These are phyloP conservation scores for Crocidura indochinensis DNA, from an alignment of 2,797 vertebrate species.

Conservation along the genomic window DNA sequence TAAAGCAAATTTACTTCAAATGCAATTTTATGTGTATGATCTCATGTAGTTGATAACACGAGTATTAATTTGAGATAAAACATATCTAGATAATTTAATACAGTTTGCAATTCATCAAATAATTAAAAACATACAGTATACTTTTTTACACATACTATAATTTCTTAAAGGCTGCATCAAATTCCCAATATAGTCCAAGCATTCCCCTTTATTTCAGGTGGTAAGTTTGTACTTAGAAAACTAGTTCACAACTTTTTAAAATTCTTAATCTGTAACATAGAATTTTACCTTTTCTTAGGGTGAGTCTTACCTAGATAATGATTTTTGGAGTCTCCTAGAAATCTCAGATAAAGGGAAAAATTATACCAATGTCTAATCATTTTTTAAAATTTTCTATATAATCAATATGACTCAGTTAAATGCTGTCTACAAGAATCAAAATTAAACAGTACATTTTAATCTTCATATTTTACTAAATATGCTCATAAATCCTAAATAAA, in stretches of 20 bases:
- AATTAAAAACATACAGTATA: too few relatives aligned
- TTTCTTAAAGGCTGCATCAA: background rate
- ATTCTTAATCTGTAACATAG: background rate
- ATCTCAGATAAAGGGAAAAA: background rate
- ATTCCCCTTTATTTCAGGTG: background rate
- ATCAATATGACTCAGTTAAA: background rate
- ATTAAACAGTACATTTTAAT: background rate
- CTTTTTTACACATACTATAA: background rate
- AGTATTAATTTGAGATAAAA: background rate
- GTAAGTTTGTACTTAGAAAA: background rate
- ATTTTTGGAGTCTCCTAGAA: slow-evolving; percentile 23
- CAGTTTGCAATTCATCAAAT: background rate
- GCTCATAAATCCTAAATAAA: too few relatives aligned
- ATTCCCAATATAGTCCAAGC: background rate
- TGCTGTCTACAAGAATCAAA: background rate
- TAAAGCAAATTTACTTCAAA: background rate
- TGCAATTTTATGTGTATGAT: background rate
- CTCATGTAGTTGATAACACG: background rate
- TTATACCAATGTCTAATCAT: too few relatives aligned
- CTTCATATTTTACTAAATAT: too few relatives aligned
- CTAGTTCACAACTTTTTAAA: slow-evolving; percentile 29
- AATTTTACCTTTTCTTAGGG: background rate
- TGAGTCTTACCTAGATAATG: background rate
- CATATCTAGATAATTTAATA: background rate
- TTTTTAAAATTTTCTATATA: background rate